Conservation (phyloP, 2,797 vertebrate species). For the Ara ararauna region DNA sequence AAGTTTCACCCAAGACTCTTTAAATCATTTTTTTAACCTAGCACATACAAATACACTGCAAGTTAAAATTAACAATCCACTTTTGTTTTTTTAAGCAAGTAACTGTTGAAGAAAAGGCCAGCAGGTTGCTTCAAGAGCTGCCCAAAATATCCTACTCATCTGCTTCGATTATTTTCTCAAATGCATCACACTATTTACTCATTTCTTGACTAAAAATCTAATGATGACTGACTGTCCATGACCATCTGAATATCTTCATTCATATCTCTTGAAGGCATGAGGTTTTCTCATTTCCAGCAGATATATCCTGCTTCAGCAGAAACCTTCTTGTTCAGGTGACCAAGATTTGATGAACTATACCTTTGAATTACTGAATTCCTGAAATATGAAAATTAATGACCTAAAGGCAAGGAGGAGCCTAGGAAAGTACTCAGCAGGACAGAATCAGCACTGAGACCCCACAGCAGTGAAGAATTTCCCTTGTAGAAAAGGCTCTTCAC, state of each 20-base stretch:
- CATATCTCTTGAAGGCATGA: not conserved
- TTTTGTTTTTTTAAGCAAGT: not conserved
- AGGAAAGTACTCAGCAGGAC: not conserved
- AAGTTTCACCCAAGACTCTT: not conserved
- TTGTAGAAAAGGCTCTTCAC: not conserved
- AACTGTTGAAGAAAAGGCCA: not conserved
- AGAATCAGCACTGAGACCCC: not conserved
- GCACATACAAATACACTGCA: not conserved
- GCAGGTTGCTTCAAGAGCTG: not conserved
- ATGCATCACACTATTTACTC: not conserved
- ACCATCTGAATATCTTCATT: not conserved
- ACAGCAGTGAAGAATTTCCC: not conserved
- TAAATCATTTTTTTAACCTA: not conserved
- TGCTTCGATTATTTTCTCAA: not conserved
- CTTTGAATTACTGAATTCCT: not conserved
- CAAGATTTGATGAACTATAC: not conserved
- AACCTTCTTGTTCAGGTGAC: not conserved
- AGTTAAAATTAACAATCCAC: not conserved
- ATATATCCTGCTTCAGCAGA: not conserved
- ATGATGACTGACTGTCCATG: not conserved
- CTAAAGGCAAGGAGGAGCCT: not conserved
- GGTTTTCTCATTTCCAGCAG: not conserved
- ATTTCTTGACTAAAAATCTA: not conserved
- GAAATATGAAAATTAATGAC: not conserved
- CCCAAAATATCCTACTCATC: not conserved